Evolutionary conservation across 2,113 vertebrate genomes (phyloP), one percentile per base, ranked within the genome.

Genomic region (Conger conger): DNA sequence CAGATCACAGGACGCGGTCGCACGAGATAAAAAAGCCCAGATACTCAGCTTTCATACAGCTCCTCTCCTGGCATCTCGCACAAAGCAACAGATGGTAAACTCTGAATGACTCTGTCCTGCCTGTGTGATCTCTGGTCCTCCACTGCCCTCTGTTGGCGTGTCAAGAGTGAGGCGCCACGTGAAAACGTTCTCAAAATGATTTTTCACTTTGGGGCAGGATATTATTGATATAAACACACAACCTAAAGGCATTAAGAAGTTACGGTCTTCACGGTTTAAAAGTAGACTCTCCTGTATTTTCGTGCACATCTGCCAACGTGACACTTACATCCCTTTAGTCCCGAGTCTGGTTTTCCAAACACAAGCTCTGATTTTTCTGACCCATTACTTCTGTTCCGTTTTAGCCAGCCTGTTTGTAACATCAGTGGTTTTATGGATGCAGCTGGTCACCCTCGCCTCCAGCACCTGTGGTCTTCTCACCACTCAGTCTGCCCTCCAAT

Each of bases 71-170:
- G 76, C 33, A 78, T 23, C 76, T 38, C 37, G 6, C 37, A 78
- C 36, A 4, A 37, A 23, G 76, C 76, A 38, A 76, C 76, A 78
- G 76, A 78, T 78, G 76, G 35, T 78, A 78, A 78, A 78, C 76
- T 36, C 76, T 37, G 36, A 78, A 35, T 78, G 76, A 78, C 76
- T 78, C 73, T 78, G 33, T 23, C 35, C 36, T 37, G 33, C 16
- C 13, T 37, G n/a, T 23, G 15, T 20, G 16, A 78, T 78, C 16
- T 15, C 16, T 38, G 35, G 76, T 37, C 76, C 76, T 78, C 35
- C 38, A 78, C 76, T 38, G 76, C 76, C 35, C 76, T 38, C 76
- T 78, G 76, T 17, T 38, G 76, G 76, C 30, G 23, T 23, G 15
- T 18, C 36, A 78, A 35, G 16, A 7, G 13, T 3, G 3, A 38